phyloP scores from a whole-genome alignment of 1,140 invertebrate species.

The Zaprionus ornatus region DNA sequence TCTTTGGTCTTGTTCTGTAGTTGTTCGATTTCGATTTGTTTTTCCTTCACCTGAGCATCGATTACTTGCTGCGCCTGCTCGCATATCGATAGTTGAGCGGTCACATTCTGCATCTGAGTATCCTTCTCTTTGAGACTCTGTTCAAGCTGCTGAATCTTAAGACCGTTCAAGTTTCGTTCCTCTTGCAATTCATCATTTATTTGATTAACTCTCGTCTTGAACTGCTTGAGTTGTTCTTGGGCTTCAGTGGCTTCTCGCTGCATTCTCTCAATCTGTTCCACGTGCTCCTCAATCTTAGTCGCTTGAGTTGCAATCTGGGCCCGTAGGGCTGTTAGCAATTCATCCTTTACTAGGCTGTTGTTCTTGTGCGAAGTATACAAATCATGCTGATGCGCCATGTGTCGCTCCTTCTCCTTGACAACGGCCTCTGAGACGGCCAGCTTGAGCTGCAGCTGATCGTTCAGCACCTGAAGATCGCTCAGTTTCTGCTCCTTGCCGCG shows the following conservation, averaged over 20 bases:
- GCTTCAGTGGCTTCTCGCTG: not conserved
- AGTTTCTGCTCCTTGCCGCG: constrained; percentile 7
- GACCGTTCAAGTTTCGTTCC: not conserved
- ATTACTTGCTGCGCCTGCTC: not conserved
- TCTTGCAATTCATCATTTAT: not conserved
- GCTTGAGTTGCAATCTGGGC: not conserved
- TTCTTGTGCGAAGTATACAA: constrained; percentile 3
- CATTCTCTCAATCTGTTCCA: not conserved
- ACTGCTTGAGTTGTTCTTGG: not conserved
- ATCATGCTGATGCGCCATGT: not conserved
- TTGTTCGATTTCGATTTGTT: not conserved
- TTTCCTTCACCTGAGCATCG: not conserved
- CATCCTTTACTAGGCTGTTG: constrained; percentile 22
- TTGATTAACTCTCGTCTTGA: not conserved
- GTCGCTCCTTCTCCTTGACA: constrained; percentile 7
- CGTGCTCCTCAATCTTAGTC: not conserved
- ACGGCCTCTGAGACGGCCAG: not conserved
- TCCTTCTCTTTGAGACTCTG: not conserved
- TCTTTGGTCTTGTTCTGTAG: not conserved
- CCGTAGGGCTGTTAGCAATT: not conserved
- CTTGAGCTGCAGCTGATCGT: constrained; percentile 4
- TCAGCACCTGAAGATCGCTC: not conserved
- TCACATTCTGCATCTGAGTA: not conserved
- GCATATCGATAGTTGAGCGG: not conserved
- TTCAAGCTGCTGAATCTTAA: not conserved